phyloP scores from a whole-genome alignment of 2,888 invertebrate genomes.

The Eupithecia centaureata region DNA sequence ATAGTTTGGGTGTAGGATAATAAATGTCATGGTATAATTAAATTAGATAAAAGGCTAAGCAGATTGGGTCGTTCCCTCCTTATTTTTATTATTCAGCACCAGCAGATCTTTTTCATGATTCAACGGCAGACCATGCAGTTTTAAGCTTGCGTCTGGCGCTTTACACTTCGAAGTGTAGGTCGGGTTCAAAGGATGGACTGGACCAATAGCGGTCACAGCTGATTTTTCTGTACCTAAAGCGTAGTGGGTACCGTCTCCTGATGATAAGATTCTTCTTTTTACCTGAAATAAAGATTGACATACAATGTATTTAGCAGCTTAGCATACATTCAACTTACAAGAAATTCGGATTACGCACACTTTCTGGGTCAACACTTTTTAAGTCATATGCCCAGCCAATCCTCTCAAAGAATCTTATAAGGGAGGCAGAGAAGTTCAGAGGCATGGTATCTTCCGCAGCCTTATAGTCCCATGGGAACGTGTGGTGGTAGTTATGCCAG shows the following conservation, averaged over 20 bases:
- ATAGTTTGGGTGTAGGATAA: background rate
- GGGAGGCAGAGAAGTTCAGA: slow-evolving; percentile 84
- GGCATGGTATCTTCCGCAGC: slow-evolving; percentile 91
- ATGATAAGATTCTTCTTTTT: slow-evolving; percentile 81
- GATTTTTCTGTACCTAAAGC: slow-evolving; percentile 71
- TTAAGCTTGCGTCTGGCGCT: slow-evolving; percentile 58
- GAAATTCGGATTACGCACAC: slow-evolving; percentile 49
- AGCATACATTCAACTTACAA: background rate
- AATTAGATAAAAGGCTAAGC: slow-evolving; percentile 15
- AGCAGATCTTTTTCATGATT: slow-evolving; percentile 66
- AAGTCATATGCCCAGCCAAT: slow-evolving; percentile 87
- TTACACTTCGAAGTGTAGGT: slow-evolving; percentile 60
- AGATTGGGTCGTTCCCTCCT: slow-evolving; percentile 8
- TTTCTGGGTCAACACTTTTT: slow-evolving; percentile 74
- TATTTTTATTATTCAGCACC: slow-evolving; percentile 33
- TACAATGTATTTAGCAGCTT: background rate
- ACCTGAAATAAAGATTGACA: slow-evolving; percentile 60
- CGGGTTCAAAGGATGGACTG: slow-evolving; percentile 73
- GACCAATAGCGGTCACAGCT: slow-evolving; percentile 62
- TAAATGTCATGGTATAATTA: background rate
- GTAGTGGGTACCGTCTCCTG: slow-evolving; percentile 87
- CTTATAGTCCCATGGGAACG: slow-evolving; percentile 96
- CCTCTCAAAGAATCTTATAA: slow-evolving; percentile 85
- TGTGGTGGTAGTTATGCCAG: slow-evolving; percentile 97
- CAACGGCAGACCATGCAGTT: slow-evolving; percentile 66